Base-by-base conservation (phyloP, 2,113 vertebrate species). In the Menura novaehollandiae region DNA sequence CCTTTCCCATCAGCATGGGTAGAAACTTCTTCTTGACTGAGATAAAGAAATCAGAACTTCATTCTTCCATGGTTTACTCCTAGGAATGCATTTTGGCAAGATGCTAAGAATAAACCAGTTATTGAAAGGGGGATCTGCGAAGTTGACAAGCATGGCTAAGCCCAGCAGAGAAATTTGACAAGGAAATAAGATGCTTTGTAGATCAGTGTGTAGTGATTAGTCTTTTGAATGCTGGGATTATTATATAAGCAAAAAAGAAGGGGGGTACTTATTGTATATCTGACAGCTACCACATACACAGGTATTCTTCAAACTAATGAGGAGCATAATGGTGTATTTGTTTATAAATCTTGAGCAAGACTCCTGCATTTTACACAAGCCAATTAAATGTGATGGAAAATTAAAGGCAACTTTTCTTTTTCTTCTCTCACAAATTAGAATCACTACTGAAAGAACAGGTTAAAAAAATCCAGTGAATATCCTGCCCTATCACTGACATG, bases 181-280 rank as follows among this genome's bases (percentile, higher is more conserved):
- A 98, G 98, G 98, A 98, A 98, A 98, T 98, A 98, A 98, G 98
- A 98, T 97, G 98, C 98, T 98, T 98, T 98, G 98, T 97, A 98
- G 98, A 98, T 98, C 97, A 98, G 93, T 95, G 97, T 97, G 93
- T 96, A 97, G 97, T 97, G 98, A 98, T 98, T 98, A 98, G 97
- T 97, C 97, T 98, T 98, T 98, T 98, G 98, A 98, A 98, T 98
- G 97, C 98, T 96, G 90, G 97, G 97, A 98, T 98, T 98, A 98
- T 98, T 98, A 98, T 97, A 98, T 97, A 98, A 97, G 97, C 88
- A 96, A 95, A 96, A 94, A 97, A 93, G 96, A 94, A 98, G 81
- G 88, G 96, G 97, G 83, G 28, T 19, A 85, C 66, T 97, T 92
- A 97, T 98, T 98, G 97, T 97, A 84, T 83, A 84, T 91, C 82